Evolutionary conservation across 2,797 vertebrate genomes (phyloP).

Genomic region (Peromyscus eremicus): DNA sequence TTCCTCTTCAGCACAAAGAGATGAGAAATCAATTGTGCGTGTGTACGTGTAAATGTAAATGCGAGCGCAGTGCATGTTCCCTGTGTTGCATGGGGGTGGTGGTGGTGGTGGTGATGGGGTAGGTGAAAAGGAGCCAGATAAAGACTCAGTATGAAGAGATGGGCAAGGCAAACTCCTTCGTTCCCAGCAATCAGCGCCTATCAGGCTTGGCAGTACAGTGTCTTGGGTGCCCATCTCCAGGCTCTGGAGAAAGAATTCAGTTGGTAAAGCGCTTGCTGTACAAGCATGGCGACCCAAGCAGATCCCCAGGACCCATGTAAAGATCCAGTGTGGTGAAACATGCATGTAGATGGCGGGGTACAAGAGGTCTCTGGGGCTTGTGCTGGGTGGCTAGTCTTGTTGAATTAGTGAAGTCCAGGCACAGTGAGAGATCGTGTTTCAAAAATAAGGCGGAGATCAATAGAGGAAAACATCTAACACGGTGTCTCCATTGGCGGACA

Average conservation of each 20-base stretch:
- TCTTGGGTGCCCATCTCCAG: background rate
- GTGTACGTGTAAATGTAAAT: background rate
- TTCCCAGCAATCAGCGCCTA: background rate
- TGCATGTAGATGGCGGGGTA: too few species aligned
- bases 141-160: background rate
- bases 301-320: background rate
- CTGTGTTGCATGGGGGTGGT: background rate
- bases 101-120: background rate
- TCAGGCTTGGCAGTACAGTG: background rate
- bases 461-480: background rate
- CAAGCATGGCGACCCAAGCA: background rate
- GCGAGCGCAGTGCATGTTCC: background rate
- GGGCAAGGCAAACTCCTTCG: background rate
- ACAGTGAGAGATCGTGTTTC: background rate
- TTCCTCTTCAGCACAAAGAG: slow-evolving; percentile 86
- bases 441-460: background rate
- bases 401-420: background rate
- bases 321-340: background rate
- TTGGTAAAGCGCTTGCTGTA: background rate
- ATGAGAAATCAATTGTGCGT: slow-evolving; percentile 85
- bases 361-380: background rate
- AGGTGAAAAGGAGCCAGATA: background rate
- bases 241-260: background rate
- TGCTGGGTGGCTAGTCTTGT: background rate
- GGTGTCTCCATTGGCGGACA: background rate